Base-by-base conservation (phyloP, 2,888 invertebrate genomes). In the Pandemis corylana region DNA sequence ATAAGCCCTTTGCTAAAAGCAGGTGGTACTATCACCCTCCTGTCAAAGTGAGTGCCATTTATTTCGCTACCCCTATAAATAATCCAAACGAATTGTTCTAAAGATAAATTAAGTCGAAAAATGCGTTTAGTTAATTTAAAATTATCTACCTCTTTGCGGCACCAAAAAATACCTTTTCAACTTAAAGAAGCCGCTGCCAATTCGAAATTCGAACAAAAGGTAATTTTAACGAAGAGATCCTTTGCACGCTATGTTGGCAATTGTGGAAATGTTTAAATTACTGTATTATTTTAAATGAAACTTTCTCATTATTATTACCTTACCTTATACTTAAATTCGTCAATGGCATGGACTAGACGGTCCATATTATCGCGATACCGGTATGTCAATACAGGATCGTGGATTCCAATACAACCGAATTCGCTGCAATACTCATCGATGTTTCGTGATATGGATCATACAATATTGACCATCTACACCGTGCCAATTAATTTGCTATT, bases 11-110 rank as follows among this genome's bases (percentile, higher is more conserved):
- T 71, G 68, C 68, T 12, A 76, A 77, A 76, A 74, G 65, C 82
- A 82, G 82, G 82, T 82, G 82, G 63, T 77, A 78, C 7, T 56
- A 78, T 77, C 76, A 77, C 79, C 81, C 46, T 80, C 77, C 66
- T 79, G 79, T 79, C 76, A 78, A 77, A 78, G 44, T 68, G 56
- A 56, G 71, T 77, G 77, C 78, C 76, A 79, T 79, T 79, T 80
- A 78, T 77, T 80, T 79, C 66, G 77, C 79, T 49, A 78, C 79
- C 78, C 80, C 71, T 68, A 75, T 36, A 44, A 56, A 56, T 2
- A 7, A 42, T 9, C 67, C 6, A 36, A 65, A 49, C 7, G 68
- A 64, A 69, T 69, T 74, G 74, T 74, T 74, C 53, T 51, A 74
- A 61, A 63, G 67, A 72, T 72, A 68, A 71, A 41, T 56, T 71